Base-by-base conservation (phyloP, 2,113 vertebrate species). In the Podarcis muralis region DNA sequence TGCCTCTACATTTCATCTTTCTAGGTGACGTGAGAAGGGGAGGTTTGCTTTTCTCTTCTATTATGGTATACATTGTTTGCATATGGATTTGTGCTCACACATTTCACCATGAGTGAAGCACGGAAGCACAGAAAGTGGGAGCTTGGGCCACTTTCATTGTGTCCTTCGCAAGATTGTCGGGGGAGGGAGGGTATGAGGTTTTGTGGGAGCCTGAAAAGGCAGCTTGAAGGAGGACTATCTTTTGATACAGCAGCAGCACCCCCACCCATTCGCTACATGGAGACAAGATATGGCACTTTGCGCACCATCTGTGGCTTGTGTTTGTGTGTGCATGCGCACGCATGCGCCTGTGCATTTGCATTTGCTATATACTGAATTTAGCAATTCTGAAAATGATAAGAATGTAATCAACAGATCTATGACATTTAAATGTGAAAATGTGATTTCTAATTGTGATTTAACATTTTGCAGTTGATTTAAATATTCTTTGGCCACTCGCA, bases 91-190 rank as follows among this genome's bases (percentile, higher is more conserved):
- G 59, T 18, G 18, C 16, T 62, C 16, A 18, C 59, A 62, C 18
- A 20, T 62, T 62, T 62, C 16, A 62, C 59, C 25, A 27, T 30
- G 25, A 27, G 27, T 71, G 27, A 71, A 71, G 69, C 9, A 68
- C 66, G 25, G 6, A 68, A 68, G 16, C 66, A 23, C 66, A 69
- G 20, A 11, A 69, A 69, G 66, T 69, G 22, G 8, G 23, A 69
- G 7, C 59, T 62, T 62, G 59, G 18, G 3, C 18, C 59, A 20
- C 18, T 62, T 53, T 53, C 48, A 53, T 53, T 18, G 59, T 62
- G 59, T 5, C 15, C 2, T 18, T 20, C 1, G 1, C 18, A 20
- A 62, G 0, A 62, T 62, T 20, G 59, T 18, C 3, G 0, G 59
- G 15, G 15, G 57, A 13, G 16, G 18, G 57, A 0, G 43, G 16